A percentile compares a stretch with the other conserved stretches of the same genome.
Conservation (phyloP, 2,888 invertebrate genomes). For the Patella caerulea region DNA sequence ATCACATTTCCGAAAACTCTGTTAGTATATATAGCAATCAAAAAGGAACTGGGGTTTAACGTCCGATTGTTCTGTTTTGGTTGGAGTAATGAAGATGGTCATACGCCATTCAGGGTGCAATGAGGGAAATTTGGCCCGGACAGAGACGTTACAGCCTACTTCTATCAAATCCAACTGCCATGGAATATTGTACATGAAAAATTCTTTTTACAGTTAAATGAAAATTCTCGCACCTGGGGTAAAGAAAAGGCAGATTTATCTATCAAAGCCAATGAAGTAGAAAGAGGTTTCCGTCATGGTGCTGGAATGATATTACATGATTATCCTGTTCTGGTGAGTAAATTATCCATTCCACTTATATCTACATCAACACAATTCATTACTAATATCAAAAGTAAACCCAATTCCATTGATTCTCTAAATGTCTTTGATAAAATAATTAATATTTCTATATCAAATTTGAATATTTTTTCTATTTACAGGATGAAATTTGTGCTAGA, state of each 20-base stretch:
- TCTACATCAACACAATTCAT: background rate
- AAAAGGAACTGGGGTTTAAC: too few species aligned
- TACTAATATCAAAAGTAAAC: background rate
- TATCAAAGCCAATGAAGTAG: slow-evolving; percentile 62
- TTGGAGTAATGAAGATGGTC: too few species aligned
- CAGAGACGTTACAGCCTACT: too few species aligned
- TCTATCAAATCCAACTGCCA: too few species aligned
- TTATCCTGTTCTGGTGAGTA: slow-evolving; percentile 56
- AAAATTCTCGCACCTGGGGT: slow-evolving; percentile 68
- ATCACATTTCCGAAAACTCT: too few species aligned
- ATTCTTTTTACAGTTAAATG: slow-evolving; percentile 54
- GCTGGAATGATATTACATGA: slow-evolving; percentile 60
- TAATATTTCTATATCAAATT: background rate
- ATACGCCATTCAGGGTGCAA: too few species aligned
- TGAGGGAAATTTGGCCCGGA: too few species aligned
- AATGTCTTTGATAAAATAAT: background rate
- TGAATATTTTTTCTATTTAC: background rate
- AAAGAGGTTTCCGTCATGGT: slow-evolving; percentile 61
- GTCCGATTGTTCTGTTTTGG: too few species aligned
- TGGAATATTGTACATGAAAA: background rate
- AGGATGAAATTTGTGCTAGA: slow-evolving; percentile 1
- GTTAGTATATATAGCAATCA: too few species aligned
- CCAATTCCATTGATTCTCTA: background rate
- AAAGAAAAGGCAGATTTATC: slow-evolving; percentile 65
- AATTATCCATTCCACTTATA: background rate